phyloP scores from a whole-genome alignment of 2,888 invertebrate genomes.

The Hypsopygia costalis region DNA sequence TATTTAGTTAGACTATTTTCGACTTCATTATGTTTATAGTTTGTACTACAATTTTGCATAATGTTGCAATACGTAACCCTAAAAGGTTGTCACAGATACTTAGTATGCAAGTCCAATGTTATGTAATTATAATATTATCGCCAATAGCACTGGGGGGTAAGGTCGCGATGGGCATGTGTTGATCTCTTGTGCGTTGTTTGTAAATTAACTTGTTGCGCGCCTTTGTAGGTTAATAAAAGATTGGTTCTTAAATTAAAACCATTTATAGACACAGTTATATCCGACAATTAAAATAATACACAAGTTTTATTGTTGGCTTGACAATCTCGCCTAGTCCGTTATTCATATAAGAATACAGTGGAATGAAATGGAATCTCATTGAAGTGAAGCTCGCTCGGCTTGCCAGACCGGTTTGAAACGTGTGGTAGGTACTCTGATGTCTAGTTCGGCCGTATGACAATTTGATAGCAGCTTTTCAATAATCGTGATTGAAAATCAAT shows the following conservation, averaged over 20 bases:
- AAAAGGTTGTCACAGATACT: slow-evolving; percentile 20
- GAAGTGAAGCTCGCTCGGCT: slow-evolving; percentile 60
- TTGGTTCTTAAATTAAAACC: slow-evolving; percentile 8
- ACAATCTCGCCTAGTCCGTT: slow-evolving; percentile 63
- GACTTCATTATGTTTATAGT: too few species aligned
- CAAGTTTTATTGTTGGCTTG: slow-evolving; percentile 36
- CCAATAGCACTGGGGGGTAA: slow-evolving; percentile 37
- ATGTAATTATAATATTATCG: slow-evolving; percentile 34
- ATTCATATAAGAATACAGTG: slow-evolving; percentile 74
- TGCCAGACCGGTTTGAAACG: slow-evolving; percentile 64
- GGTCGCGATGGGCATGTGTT: slow-evolving; percentile 42
- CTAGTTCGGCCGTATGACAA: slow-evolving; percentile 59
- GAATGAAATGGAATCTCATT: slow-evolving; percentile 78
- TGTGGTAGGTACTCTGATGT: slow-evolving; percentile 50
- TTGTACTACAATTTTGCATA: too few species aligned
- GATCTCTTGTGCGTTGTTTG: slow-evolving; percentile 30
- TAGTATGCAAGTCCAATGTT: slow-evolving; percentile 29
- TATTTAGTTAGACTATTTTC: too few species aligned
- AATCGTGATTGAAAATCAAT: slow-evolving; percentile 40
- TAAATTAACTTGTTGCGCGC: slow-evolving; percentile 36
- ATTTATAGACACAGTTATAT: slow-evolving; percentile 5
- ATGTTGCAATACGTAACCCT: slow-evolving; percentile 1
- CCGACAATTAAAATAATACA: slow-evolving; percentile 19
- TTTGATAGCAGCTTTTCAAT: slow-evolving; percentile 61
- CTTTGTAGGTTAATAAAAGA: slow-evolving; percentile 22